Base-by-base conservation (phyloP, 2,113 vertebrate species). In the Sylvietta virens region DNA sequence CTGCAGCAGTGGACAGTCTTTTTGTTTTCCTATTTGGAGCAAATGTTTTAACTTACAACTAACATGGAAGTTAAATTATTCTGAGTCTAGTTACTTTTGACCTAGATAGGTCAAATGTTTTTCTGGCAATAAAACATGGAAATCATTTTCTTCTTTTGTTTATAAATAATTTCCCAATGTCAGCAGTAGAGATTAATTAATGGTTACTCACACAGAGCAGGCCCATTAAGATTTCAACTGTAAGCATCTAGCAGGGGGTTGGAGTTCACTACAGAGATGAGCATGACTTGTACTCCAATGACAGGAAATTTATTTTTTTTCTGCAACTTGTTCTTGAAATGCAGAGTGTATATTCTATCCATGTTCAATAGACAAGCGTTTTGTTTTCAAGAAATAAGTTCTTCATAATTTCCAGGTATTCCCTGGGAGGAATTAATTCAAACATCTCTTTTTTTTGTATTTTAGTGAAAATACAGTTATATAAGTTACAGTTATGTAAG, bases 291-390 rank as follows among this genome's bases (percentile, higher is more conserved):
- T 42, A 13, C 35, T 94, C 1, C 1, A 8, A 2, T 50, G 18
- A 35, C 48, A 62, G 13, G 28, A 79, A 13, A 10, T 33, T 13
- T 15, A 16, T n/a, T 47, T 65, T 64, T 54, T 20, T 72, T 26
- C 50, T 83, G 24, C 45, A 76, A 37, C 42, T 42, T 74, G 17
- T 37, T 66, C 15, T 69, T 78, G 37, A 72, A 69, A 53, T 57
- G 14, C 39, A 16, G 27, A 10, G 2, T 33, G 21, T 54, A 13
- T 67, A 24, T 45, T 91, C 48, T 19, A 1, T 30, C n/a, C 40
- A 53, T 0, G 0, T 53, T 15, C 3, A 2, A 37, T 20, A 16
- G 28, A 31, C n/a, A 57, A 45, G 50, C 12, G 1, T 64, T 81
- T 91, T 86, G 9, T 73, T 94, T 90, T 66, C 37, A 69, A 17